Base-by-base conservation (phyloP, 1,140 invertebrate genomes). In the Drosophila subobscura region DNA sequence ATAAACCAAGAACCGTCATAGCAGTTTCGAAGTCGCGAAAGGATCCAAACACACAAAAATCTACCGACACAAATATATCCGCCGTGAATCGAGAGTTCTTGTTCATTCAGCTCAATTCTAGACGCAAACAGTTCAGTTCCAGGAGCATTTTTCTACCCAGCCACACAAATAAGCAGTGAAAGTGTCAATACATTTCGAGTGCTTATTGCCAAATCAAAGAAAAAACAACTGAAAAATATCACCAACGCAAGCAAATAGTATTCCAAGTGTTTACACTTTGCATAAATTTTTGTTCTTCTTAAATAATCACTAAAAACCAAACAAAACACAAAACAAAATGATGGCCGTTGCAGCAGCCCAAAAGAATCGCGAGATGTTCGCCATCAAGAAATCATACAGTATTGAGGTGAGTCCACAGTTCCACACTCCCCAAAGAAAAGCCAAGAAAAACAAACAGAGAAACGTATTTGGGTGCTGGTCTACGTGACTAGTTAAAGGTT, bases 311-410 rank as follows among this genome's bases (percentile, higher is more conserved):
- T 20, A 53, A 58, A 44, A 47, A 72, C 37, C 67, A 59, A 49
- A 71, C 54, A 42, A 59, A 49, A 72, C 79, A 81, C 59, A 73
- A 74, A 83, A 90, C 65, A 92, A 91, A 89, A 95, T 93, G 93
- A 96, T 96, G 94, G 96, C 96, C 91, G 95, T 97, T 86, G 96
- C 96, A 91, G 96, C 96, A 91, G 96, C 96, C 51, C 96, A 97
- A 93, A 97, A 97, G 92, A 97, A 97, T 92, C 95, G 97, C 91
- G 96, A 97, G 92, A 96, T 97, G 95, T 97, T 97, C 94, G 96
- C 96, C 92, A 97, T 97, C 93, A 97, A 98, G 93, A 98, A 98
- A 92, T 97, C 97, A 76, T 98, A 98, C 94, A 98, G 97, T 93
- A 97, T 98, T 91, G 97, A 98, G 96, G 97, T 98, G 93, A 96